phyloP scores from a whole-genome alignment of 2,797 vertebrate genomes.

The Enteromius mattozi region DNA sequence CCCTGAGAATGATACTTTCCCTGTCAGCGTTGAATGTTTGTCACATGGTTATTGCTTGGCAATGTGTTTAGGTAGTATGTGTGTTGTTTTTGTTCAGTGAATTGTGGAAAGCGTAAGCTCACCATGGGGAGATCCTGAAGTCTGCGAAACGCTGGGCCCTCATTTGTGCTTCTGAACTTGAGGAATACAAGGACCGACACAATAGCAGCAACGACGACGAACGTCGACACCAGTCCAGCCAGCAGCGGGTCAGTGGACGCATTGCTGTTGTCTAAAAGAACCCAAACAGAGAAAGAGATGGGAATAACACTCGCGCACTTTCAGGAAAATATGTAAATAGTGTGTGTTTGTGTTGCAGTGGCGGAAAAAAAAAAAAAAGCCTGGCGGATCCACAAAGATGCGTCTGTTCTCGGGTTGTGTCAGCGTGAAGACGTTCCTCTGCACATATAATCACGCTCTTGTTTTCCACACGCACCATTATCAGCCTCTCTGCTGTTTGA shows the following conservation, averaged over 20 bases:
- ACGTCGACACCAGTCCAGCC: constrained; percentile 84
- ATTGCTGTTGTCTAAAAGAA: constrained; percentile 19
- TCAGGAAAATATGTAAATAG: background rate
- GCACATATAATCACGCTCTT: constrained; percentile 56
- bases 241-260: constrained; percentile 80
- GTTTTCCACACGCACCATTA: constrained; percentile 48
- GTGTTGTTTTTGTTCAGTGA: background rate
- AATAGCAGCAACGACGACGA: constrained; percentile 82
- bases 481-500: constrained; percentile 26
- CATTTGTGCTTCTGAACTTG: constrained; percentile 82
- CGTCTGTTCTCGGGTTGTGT: constrained; percentile 63
- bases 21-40: background rate
- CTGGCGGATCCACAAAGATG: constrained; percentile 60
- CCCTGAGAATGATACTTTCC: background rate
- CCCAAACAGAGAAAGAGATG: constrained; percentile 19
- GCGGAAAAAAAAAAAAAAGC: constrained; percentile 46
- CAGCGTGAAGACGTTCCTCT: constrained; percentile 46
- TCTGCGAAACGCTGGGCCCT: constrained; percentile 83
- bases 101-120: constrained; percentile 16
- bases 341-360: constrained; percentile 52
- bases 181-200: constrained; percentile 86
- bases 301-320: background rate
- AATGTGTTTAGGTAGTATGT: background rate
- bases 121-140: constrained; percentile 94
- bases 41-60: background rate